A percentile compares a stretch with the other conserved stretches of the same genome.
phyloP scores from a whole-genome alignment of 2,797 vertebrate species.

The Lutjanus argentimaculatus region DNA sequence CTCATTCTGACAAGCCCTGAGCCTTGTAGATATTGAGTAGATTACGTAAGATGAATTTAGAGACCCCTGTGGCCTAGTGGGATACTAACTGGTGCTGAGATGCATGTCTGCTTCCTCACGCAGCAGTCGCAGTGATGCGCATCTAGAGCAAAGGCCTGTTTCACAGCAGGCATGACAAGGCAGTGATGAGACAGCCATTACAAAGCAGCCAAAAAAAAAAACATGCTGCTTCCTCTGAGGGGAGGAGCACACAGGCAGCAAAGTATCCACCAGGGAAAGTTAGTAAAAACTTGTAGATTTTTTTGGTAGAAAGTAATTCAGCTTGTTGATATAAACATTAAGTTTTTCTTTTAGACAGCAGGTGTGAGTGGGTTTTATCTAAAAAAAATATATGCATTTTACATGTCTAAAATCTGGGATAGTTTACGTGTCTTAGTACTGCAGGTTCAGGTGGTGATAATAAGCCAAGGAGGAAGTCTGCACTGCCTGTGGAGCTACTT shows the following conservation, averaged over 20 bases:
- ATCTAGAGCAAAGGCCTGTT: conserved; percentile 41
- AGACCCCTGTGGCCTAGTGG: conserved; percentile 38
- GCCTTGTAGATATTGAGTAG: conserved; percentile 35
- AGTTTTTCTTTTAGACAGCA: not conserved
- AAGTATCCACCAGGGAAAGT: not conserved
- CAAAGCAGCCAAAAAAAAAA: conserved; percentile 39
- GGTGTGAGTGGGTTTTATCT: not conserved
- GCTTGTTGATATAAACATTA: not conserved
- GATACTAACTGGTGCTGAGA: conserved; percentile 51
- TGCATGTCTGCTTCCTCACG: conserved; percentile 55
- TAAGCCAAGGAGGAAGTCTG: not conserved
- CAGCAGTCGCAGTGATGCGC: conserved; percentile 36
- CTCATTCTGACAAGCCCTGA: conserved; percentile 27
- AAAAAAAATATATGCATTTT: not conserved
- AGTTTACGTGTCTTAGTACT: too few species aligned
- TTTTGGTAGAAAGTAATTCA: not conserved
- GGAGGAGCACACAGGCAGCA: conserved; percentile 8
- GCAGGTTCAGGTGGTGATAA: not conserved
- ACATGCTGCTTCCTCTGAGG: not conserved
- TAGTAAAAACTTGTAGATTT: not conserved
- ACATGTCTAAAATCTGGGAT: too few species aligned
- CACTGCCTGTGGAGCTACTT: conserved; percentile 9
- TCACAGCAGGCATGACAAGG: conserved; percentile 40
- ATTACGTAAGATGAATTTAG: conserved; percentile 48
- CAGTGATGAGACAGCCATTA: conserved; percentile 51